phyloP scores from a whole-genome alignment of 2,888 invertebrate species.

The Apeira syringaria region DNA sequence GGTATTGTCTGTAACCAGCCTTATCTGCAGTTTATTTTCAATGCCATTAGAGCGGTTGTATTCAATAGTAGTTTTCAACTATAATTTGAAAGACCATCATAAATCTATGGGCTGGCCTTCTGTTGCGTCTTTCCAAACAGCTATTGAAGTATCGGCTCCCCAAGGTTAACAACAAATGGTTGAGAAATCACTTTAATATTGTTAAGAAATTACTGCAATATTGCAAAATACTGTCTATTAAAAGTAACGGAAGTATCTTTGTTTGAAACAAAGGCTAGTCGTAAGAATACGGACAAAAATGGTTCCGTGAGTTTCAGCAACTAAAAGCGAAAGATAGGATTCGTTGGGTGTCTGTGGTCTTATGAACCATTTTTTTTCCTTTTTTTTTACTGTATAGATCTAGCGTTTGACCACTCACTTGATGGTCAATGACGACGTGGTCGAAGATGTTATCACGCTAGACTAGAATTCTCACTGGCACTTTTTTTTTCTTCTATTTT shows the following conservation, averaged over 20 bases:
- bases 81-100: slow-evolving; percentile 20
- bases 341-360: no score
- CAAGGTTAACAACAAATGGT: slow-evolving; percentile 11
- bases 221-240: slow-evolving; percentile 8
- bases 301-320: no score
- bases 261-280: not conserved
- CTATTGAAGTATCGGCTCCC: slow-evolving; percentile 6
- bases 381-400: no score
- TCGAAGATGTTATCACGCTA: no score
- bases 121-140: slow-evolving; percentile 17
- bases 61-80: slow-evolving; percentile 14
- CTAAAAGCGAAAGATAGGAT: no score
- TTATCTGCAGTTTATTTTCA: slow-evolving; percentile 21
- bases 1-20: slow-evolving; percentile 1
- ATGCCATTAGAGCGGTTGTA: slow-evolving; percentile 30
- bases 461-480: no score
- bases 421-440: no score
- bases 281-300: no score
- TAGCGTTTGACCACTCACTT: no score
- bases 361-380: no score
- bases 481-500: no score
- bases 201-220: slow-evolving; percentile 9
- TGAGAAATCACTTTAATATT: slow-evolving; percentile 9
- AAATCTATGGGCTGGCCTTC: slow-evolving; percentile 21
- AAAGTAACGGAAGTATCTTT: not conserved